Conservation (phyloP, 2,888 invertebrate species). For the Lobophora halterata region DNA sequence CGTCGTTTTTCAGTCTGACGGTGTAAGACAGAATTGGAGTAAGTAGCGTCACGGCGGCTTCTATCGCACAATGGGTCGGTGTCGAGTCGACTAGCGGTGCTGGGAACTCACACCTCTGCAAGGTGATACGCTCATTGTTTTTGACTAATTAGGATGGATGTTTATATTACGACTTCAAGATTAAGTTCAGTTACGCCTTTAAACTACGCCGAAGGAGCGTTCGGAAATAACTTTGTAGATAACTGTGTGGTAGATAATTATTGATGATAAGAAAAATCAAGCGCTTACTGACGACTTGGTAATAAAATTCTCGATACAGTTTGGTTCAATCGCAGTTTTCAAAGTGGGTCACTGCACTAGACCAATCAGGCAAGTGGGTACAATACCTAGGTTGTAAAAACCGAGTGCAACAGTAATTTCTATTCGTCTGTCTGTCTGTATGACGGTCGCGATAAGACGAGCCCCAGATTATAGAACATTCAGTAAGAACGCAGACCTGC, state of each 20-base stretch:
- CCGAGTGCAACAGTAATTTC: slow-evolving; percentile 60
- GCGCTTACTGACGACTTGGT: too few relatives aligned
- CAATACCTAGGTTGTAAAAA: slow-evolving; percentile 54
- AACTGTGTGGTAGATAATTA: not conserved
- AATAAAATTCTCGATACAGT: slow-evolving; percentile 31
- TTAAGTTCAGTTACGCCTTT: slow-evolving; percentile 17
- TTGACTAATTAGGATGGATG: slow-evolving; percentile 68
- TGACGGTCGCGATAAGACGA: slow-evolving; percentile 67
- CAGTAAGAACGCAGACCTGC: slow-evolving; percentile 42
- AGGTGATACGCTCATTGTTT: slow-evolving; percentile 72
- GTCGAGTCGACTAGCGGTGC: slow-evolving; percentile 75
- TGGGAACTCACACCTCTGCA: slow-evolving; percentile 74
- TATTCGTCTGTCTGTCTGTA: slow-evolving; percentile 61
- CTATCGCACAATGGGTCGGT: slow-evolving; percentile 76
- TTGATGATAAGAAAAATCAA: slow-evolving; percentile 16
- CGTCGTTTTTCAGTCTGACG: slow-evolving; percentile 54
- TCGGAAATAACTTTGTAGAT: slow-evolving; percentile 6
- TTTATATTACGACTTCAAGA: slow-evolving; percentile 36
- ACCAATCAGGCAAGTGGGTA: slow-evolving; percentile 45
- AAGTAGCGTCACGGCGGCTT: slow-evolving; percentile 79
- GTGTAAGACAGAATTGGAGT: slow-evolving; percentile 76
- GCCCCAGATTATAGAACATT: slow-evolving; percentile 41
- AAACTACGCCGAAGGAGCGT: not conserved
- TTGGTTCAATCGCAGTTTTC: slow-evolving; percentile 32
- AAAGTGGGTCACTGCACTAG: slow-evolving; percentile 47